These are phyloP conservation scores for Himalopsyche anomala DNA, from an alignment of 2,888 invertebrate species.

Conservation along the genomic window DNA sequence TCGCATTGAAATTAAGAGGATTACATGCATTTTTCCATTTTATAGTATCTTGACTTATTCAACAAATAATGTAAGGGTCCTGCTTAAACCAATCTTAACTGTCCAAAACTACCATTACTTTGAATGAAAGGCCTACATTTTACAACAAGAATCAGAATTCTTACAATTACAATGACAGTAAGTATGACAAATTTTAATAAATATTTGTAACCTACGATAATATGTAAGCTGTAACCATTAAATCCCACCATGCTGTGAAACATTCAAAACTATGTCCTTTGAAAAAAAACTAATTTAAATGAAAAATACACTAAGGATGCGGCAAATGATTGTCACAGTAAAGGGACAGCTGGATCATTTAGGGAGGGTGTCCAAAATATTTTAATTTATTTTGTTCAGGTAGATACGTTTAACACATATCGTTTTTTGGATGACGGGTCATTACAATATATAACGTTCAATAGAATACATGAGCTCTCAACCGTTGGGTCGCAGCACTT, in stretches of 20 bases:
- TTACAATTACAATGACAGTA: constrained; percentile 27
- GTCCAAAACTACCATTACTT: constrained; percentile 3
- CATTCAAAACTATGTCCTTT: constrained; percentile 13
- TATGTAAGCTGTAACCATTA: constrained; percentile 12
- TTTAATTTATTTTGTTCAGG: constrained; percentile 56
- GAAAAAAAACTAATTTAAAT: constrained; percentile 27
- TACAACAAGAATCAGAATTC: background rate
- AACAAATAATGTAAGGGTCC: background rate
- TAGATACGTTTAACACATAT: constrained; percentile 43
- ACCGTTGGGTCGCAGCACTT: too few species aligned
- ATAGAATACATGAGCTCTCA: background rate
- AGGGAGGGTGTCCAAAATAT: constrained; percentile 39
- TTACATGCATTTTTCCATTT: background rate
- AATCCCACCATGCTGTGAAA: constrained; percentile 27
- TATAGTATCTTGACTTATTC: background rate
- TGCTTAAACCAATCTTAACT: background rate
- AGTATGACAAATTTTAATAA: constrained; percentile 27
- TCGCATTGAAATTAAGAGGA: background rate
- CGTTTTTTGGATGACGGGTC: background rate
- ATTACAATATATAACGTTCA: constrained; percentile 8
- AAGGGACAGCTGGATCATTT: background rate
- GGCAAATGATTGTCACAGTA: constrained; percentile 6
- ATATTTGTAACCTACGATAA: constrained; percentile 14
- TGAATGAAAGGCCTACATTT: background rate
- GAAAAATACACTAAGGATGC: constrained; percentile 2